These are phyloP conservation scores for Melanotaenia nigrans DNA, from an alignment of 2,797 vertebrate genomes.

Conservation along the genomic window DNA sequence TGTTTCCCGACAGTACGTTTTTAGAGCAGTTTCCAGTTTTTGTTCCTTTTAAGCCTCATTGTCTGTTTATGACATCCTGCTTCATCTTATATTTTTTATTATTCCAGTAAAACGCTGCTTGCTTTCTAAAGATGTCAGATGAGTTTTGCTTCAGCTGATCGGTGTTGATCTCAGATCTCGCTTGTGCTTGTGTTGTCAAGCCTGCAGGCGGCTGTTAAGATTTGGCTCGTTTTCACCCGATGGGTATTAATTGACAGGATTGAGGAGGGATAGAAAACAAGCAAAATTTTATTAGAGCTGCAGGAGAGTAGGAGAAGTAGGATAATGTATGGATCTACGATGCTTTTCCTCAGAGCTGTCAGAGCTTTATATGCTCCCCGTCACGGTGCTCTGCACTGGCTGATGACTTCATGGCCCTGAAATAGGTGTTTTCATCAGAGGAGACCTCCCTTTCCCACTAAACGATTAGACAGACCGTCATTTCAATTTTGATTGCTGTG, in stretches of 20 bases:
- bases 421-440: constrained; percentile 74
- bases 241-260: constrained; percentile 49
- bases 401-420: constrained; percentile 80
- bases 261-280: constrained; percentile 43
- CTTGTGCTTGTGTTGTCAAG: constrained; percentile 28
- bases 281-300: constrained; percentile 38
- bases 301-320: constrained; percentile 47
- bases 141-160: constrained; percentile 27
- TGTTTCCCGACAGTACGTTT: not conserved
- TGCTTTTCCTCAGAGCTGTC: constrained; percentile 64
- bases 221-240: constrained; percentile 34
- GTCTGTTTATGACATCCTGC: not conserved
- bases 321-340: constrained; percentile 62
- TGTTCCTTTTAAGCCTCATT: not conserved
- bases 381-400: constrained; percentile 71
- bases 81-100: constrained; percentile 20
- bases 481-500: constrained; percentile 73
- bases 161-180: constrained; percentile 31
- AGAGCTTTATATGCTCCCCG: constrained; percentile 70
- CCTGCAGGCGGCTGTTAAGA: constrained; percentile 21
- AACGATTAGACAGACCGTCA: constrained; percentile 74
- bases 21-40: constrained; percentile 2
- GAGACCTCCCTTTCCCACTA: constrained; percentile 73
- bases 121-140: constrained; percentile 11
- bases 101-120: constrained; percentile 21